Percentiles rank a stretch among this genome's conserved stretches.
phyloP scores from a whole-genome alignment of 2,888 invertebrate genomes.

The Pollenia amentaria region DNA sequence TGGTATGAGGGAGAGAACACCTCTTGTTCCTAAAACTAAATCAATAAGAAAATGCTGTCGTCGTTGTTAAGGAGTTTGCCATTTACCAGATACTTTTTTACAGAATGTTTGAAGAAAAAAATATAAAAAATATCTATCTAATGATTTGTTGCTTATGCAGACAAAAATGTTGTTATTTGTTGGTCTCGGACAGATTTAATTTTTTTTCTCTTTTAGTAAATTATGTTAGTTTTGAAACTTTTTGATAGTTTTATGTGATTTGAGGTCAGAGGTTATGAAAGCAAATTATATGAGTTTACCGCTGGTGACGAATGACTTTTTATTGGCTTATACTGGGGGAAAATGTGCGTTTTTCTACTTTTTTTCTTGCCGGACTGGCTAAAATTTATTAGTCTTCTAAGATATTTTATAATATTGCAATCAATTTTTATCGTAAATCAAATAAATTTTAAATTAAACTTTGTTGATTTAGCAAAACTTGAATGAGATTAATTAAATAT shows the following conservation, averaged over 20 bases:
- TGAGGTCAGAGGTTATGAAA: conserved; percentile 70
- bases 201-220: conserved; percentile 34
- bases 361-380: neutral
- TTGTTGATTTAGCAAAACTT: neutral
- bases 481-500: too few species aligned
- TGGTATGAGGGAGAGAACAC: conserved; percentile 23
- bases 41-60: conserved; percentile 22
- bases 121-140: conserved; percentile 30
- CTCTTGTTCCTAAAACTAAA: conserved; percentile 1
- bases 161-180: conserved; percentile 71
- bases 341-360: conserved; percentile 18
- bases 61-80: conserved; percentile 42
- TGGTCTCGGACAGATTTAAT: conserved; percentile 39
- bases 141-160: conserved; percentile 68
- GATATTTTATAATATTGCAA: conserved; percentile 38
- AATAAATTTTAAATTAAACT: conserved; percentile 9
- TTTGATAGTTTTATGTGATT: conserved; percentile 72
- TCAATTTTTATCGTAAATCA: conserved; percentile 35
- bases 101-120: neutral
- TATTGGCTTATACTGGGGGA: neutral
- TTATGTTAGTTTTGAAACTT: conserved; percentile 62
- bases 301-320: conserved; percentile 4
- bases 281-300: conserved; percentile 53
- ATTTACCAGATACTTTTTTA: conserved; percentile 13
- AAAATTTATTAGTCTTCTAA: conserved; percentile 29